These are phyloP conservation scores for Megalurothrips usitatus DNA, from an alignment of 2,888 invertebrate genomes.

Conservation along the genomic window DNA sequence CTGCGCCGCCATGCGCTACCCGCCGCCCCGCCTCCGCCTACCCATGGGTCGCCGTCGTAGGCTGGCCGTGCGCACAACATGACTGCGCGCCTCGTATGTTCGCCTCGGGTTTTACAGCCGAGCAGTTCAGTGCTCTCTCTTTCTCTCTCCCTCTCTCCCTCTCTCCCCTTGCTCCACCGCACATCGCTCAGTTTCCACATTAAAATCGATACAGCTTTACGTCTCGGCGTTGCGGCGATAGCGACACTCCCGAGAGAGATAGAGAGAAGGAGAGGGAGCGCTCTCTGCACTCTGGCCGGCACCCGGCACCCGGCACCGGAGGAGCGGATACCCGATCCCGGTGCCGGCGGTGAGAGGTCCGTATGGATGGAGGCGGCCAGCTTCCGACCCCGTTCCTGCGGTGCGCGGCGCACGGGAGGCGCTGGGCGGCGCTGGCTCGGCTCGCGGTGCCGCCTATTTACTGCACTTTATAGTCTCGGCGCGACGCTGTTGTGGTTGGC, in stretches of 20 bases:
- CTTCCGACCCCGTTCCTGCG: background rate
- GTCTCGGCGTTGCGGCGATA: too few relatives aligned
- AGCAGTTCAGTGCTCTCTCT: background rate
- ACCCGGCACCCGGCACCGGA: too few relatives aligned
- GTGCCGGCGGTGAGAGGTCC: too few relatives aligned
- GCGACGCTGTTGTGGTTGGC: background rate
- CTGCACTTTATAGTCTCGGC: background rate
- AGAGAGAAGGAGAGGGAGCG: too few relatives aligned
- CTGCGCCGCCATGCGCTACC: background rate
- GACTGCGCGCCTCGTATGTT: background rate
- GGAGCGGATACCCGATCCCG: too few relatives aligned
- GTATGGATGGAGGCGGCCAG: too few relatives aligned
- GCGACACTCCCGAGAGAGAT: too few relatives aligned
- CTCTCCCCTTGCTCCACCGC: background rate
- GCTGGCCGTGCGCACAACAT: background rate
- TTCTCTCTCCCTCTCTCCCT: background rate
- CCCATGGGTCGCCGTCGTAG: background rate
- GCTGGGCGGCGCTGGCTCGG: too few relatives aligned
- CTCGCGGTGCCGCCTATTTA: background rate
- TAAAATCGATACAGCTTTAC: too few relatives aligned
- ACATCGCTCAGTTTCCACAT: background rate
- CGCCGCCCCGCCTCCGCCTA: background rate
- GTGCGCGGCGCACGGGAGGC: background rate
- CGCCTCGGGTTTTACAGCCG: background rate
- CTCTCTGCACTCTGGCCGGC: too few relatives aligned